Evolutionary conservation across 2,797 vertebrate species (phyloP).

Genomic region (Rhyacichthys aspro): DNA sequence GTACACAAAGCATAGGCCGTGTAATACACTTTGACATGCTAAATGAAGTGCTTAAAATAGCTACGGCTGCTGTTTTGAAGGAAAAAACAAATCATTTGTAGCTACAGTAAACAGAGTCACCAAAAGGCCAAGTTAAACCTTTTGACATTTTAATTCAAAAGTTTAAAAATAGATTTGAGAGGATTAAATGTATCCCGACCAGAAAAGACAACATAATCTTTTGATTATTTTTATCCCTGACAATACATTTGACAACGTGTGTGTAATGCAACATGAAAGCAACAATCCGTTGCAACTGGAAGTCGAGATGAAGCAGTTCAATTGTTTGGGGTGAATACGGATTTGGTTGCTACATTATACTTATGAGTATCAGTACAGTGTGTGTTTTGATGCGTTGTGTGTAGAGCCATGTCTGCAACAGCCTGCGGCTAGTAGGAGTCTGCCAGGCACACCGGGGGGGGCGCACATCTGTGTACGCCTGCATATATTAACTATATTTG

Average conservation of each 20-base stretch:
- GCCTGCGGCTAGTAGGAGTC: constrained; percentile 47
- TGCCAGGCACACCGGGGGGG: constrained; percentile 46
- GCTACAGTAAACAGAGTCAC: constrained; percentile 59
- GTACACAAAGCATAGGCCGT: constrained; percentile 42
- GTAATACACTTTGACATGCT: constrained; percentile 71
- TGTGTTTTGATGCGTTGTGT: constrained; percentile 29
- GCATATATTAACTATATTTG: constrained; percentile 17
- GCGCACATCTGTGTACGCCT: constrained; percentile 14
- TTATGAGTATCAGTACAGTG: constrained; percentile 27
- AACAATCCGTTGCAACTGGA: constrained; percentile 54
- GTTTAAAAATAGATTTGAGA: constrained; percentile 61
- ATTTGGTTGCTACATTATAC: constrained; percentile 28
- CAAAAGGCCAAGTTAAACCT: constrained; percentile 60
- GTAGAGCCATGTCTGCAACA: constrained; percentile 33
- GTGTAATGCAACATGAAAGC: constrained; percentile 70
- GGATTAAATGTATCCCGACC: constrained; percentile 46
- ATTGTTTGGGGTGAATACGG: constrained; percentile 48
- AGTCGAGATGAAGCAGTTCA: constrained; percentile 28
- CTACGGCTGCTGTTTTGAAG: constrained; percentile 48
- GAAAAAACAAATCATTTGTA: constrained; percentile 51
- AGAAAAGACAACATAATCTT: constrained; percentile 43
- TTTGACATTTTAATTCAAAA: constrained; percentile 54
- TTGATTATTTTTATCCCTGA: constrained; percentile 39
- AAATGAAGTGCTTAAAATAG: constrained; percentile 68
- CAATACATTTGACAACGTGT: constrained; percentile 48